These are phyloP conservation scores for Neoitamus cyanurus DNA, from an alignment of 2,888 invertebrate species.

Conservation along the genomic window DNA sequence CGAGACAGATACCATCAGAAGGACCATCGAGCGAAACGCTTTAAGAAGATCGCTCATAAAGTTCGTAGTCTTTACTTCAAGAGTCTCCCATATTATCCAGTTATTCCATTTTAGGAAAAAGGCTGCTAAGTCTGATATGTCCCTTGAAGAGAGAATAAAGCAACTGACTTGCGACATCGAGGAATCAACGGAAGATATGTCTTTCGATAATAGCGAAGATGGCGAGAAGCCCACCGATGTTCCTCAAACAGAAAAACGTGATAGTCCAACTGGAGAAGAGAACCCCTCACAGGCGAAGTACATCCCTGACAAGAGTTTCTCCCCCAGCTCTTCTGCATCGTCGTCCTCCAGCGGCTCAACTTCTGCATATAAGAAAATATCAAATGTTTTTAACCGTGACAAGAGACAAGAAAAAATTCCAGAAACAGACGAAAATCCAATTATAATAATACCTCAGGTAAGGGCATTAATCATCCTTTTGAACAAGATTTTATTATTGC, in stretches of 20 bases:
- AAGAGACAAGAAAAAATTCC: slow-evolving; percentile 66
- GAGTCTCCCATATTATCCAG: neutral
- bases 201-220: slow-evolving; percentile 53
- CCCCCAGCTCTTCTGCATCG: slow-evolving; percentile 70
- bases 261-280: slow-evolving; percentile 77
- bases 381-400: slow-evolving; percentile 66
- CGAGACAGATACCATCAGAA: slow-evolving; percentile 76
- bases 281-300: slow-evolving; percentile 64
- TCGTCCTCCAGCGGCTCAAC: slow-evolving; percentile 71
- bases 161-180: slow-evolving; percentile 88
- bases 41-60: slow-evolving; percentile 82
- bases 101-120: slow-evolving; percentile 60
- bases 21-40: slow-evolving; percentile 86
- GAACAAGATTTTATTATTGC: neutral
- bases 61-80: slow-evolving; percentile 68
- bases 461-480: too few relatives aligned
- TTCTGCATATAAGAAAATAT: slow-evolving; percentile 73
- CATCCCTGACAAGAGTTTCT: slow-evolving; percentile 72
- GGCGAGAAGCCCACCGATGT: slow-evolving; percentile 55
- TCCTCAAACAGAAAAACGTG: slow-evolving; percentile 67
- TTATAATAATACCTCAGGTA: slow-evolving; percentile 67
- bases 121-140: slow-evolving; percentile 71
- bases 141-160: slow-evolving; percentile 86
- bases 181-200: slow-evolving; percentile 68
- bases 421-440: slow-evolving; percentile 66